Percentiles rank a stretch among this genome's conserved stretches.
These are phyloP conservation scores for Clarias batrachus DNA, from an alignment of 2,113 vertebrate species.

Conservation along the genomic window DNA sequence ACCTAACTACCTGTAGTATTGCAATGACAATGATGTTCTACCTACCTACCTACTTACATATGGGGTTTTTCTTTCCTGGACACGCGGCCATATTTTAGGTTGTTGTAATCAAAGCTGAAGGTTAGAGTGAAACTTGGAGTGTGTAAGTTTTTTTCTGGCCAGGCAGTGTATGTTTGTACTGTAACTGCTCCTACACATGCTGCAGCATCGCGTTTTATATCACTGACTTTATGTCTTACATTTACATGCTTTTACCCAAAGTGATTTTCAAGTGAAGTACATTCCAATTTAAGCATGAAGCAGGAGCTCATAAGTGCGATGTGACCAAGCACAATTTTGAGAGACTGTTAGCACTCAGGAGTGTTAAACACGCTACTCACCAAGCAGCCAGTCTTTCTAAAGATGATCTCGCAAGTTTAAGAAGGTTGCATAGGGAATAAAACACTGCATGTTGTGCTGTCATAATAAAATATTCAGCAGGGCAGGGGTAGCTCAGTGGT, in stretches of 20 bases:
- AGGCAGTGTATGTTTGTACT: not conserved
- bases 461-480: not conserved
- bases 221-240: not conserved
- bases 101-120: no score
- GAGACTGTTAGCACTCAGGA: not conserved
- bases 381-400: not conserved
- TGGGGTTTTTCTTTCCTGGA: no score
- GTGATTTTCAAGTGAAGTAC: not conserved
- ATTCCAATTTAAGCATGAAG: not conserved
- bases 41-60: no score
- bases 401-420: not conserved
- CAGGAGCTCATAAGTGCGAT: not conserved
- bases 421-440: not conserved
- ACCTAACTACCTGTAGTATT: no score
- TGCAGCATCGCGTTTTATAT: not conserved
- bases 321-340: not conserved
- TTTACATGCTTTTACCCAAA: constrained; percentile 7
- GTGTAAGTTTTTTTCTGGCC: no score
- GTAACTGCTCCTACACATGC: not conserved
- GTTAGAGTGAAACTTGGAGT: no score
- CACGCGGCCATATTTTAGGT: no score
- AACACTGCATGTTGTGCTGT: not conserved
- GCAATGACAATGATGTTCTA: no score
- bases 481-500: no score
- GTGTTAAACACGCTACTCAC: not conserved